phyloP scores from a whole-genome alignment of 1,140 invertebrate species.

The Penaeus chinensis region DNA sequence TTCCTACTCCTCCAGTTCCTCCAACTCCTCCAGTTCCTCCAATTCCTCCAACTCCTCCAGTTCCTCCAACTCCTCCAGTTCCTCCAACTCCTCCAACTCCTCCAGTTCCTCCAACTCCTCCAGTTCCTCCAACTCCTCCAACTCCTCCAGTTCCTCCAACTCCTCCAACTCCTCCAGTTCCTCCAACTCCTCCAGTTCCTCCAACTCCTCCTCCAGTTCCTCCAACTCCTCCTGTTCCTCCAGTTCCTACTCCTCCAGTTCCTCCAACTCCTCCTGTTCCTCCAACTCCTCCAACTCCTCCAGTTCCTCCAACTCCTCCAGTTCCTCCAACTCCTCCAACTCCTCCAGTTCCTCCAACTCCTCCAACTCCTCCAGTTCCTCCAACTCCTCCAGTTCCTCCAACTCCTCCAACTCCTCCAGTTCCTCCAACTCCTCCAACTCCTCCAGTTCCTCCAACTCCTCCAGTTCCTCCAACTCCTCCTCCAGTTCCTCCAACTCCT shows the following conservation, averaged over 20 bases:
- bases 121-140: background rate
- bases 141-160: background rate
- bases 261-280: background rate
- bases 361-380: background rate
- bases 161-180: background rate
- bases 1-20: background rate
- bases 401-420: constrained; percentile 23
- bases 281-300: background rate
- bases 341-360: background rate
- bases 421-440: background rate
- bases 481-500: constrained; percentile 1
- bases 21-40: background rate
- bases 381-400: constrained; percentile 18
- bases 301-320: background rate
- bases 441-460: constrained; percentile 10
- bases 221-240: background rate
- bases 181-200: background rate
- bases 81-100: background rate
- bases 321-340: background rate
- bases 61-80: background rate
- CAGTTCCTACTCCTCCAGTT: background rate
- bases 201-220: background rate
- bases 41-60: background rate
- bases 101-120: background rate
- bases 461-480: constrained; percentile 20